These are phyloP conservation scores for Ranitomeya imitator DNA, from an alignment of 2,113 vertebrate genomes.

Conservation along the genomic window DNA sequence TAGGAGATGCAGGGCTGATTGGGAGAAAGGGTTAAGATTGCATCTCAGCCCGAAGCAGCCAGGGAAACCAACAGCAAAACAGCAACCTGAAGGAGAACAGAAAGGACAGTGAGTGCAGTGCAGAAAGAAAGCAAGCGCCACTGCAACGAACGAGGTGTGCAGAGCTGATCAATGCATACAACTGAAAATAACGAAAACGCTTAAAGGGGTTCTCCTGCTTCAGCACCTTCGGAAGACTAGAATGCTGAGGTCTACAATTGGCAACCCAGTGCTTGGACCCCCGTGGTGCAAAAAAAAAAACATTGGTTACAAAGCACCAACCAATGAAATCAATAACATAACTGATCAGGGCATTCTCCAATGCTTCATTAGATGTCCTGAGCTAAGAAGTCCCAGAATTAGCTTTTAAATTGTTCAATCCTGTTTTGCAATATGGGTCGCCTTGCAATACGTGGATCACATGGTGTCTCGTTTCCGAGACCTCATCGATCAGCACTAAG, in stretches of 20 bases:
- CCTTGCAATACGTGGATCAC: too few relatives aligned
- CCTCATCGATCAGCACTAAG: too few relatives aligned
- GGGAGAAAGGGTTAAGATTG: slow-evolving; percentile 76
- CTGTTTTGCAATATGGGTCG: not conserved
- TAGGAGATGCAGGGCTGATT: slow-evolving; percentile 22
- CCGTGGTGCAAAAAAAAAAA: not conserved
- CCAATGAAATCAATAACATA: not conserved
- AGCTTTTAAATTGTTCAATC: not conserved
- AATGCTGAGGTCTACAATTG: not conserved
- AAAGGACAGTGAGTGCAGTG: not conserved
- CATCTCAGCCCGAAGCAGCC: slow-evolving; percentile 93
- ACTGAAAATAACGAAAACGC: not conserved
- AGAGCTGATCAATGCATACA: not conserved
- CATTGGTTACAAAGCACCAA: not conserved
- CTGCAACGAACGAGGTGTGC: not conserved
- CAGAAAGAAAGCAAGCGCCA: not conserved
- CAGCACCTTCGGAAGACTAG: not conserved
- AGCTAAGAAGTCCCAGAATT: not conserved
- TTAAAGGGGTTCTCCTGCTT: not conserved
- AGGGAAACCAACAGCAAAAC: slow-evolving; percentile 95
- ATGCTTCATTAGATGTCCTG: not conserved
- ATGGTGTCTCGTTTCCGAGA: too few relatives aligned
- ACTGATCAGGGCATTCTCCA: not conserved
- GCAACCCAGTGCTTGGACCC: not conserved
- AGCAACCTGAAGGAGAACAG: slow-evolving; percentile 77